Conservation (phyloP, 2,888 invertebrate genomes). For the Tridacna crocea region DNA sequence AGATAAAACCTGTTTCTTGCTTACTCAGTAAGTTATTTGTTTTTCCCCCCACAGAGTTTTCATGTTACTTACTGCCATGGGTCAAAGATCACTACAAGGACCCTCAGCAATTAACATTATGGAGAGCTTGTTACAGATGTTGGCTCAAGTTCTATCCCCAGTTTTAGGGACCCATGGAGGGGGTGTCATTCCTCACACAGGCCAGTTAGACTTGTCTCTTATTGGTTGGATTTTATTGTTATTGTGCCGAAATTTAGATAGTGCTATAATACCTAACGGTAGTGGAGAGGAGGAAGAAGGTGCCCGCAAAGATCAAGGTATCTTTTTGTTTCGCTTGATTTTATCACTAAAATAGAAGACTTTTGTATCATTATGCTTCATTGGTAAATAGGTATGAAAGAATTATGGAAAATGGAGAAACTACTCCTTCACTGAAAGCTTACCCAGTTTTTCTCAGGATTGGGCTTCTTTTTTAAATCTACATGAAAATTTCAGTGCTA, state of each 20-base stretch:
- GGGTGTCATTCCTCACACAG: conserved; percentile 61
- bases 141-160: conserved; percentile 85
- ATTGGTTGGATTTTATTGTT: conserved; percentile 92
- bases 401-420: too few species aligned
- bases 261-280: conserved; percentile 56
- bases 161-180: conserved; percentile 44
- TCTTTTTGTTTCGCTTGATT: too few species aligned
- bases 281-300: conserved; percentile 71
- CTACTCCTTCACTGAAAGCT: too few species aligned
- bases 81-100: conserved; percentile 89
- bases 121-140: conserved; percentile 80
- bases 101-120: conserved; percentile 78
- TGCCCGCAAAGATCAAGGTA: conserved; percentile 65
- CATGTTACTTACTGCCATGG: conserved; percentile 93
- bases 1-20: too few species aligned
- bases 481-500: too few species aligned
- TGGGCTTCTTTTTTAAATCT: too few species aligned
- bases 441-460: too few species aligned
- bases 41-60: conserved; percentile 89
- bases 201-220: conserved; percentile 87
- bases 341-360: too few species aligned
- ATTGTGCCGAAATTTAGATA: conserved; percentile 89
- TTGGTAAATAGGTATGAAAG: too few species aligned
- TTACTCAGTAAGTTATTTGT: too few species aligned
- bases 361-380: too few species aligned